Conservation (phyloP, 2,888 invertebrate genomes). For the Sarcophaga variegata region DNA sequence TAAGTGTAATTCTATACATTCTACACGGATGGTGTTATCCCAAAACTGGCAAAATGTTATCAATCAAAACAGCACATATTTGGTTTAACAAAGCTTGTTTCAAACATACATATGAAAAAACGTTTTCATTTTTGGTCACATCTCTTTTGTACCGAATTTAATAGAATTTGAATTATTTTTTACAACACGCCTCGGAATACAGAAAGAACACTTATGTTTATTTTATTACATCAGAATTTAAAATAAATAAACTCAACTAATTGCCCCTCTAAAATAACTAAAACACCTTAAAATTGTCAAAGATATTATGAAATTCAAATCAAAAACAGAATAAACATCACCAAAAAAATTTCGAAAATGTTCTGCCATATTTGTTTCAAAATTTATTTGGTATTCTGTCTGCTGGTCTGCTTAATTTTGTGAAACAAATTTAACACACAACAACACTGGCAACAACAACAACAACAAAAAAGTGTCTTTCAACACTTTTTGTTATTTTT, state of each 20-base stretch:
- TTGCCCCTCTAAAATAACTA: neutral
- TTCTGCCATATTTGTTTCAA: neutral
- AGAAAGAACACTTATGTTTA: no score
- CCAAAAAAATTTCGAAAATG: neutral
- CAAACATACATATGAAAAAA: no score
- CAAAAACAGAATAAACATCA: neutral
- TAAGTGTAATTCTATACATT: no score
- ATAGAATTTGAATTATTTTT: no score
- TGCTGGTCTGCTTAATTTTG: neutral
- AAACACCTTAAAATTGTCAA: neutral
- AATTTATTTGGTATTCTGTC: neutral
- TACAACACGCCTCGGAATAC: no score
- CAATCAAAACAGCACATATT: no score
- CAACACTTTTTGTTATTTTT: neutral
- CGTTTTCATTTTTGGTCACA: no score
- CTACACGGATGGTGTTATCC: no score
- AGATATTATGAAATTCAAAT: neutral
- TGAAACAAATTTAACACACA: neutral
- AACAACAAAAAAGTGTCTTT: neutral
- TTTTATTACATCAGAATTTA: neutral
- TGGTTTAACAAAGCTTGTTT: no score
- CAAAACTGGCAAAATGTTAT: no score
- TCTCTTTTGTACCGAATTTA: no score
- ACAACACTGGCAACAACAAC: neutral
- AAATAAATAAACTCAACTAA: neutral